Base-by-base conservation (phyloP, 2,888 invertebrate genomes). In the Tetropium fuscum region DNA sequence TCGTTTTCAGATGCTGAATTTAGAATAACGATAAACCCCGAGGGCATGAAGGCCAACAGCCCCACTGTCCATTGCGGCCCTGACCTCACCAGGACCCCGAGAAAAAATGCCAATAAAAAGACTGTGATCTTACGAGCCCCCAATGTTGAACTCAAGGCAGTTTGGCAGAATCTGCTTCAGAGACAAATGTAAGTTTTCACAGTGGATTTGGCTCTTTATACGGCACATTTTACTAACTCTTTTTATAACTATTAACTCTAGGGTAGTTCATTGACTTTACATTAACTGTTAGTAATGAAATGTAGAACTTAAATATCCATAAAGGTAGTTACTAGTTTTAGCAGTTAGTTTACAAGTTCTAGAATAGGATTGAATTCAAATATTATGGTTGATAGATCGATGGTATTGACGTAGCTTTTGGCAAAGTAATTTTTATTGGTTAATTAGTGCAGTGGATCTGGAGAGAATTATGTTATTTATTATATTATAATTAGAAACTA, bases 91-190 rank as follows among this genome's bases (percentile, higher is more conserved):
- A 80, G 86, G 57, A 87, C 87, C 1, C 87, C 91, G 0, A 87
- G 87, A 19, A 90, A 90, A 40, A 84, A 83, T 48, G 85, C 88
- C 0, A 84, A 89, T 48, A 86, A 89, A 70, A 85, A 90, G 70
- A 89, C 91, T 13, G 82, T 94, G 8, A 87, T 91, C 1, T 81
- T 95, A 8, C 84, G 94, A 47, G 93, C 94, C 1, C 94, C 94
- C 0, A 93, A 91, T 1, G 86, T 90, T 58, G 94, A 94, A 78
- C 82, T 94, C 30, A 95, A 95, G 78, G 94, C 94, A 27, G 93
- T 94, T 5, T 95, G 94, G 94, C 94, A 94, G 82, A 94, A 93
- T 81, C 84, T 94, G 55, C 85, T 95, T 16, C 93, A 94, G 75
- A 85, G 94, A 64, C 94, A 94, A 84, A 93, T 94, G 94, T 94